A percentile compares a stretch with the other conserved stretches of the same genome.
Evolutionary conservation across 2,888 invertebrate genomes (phyloP).

Genomic region (Choreutis nemorana): DNA sequence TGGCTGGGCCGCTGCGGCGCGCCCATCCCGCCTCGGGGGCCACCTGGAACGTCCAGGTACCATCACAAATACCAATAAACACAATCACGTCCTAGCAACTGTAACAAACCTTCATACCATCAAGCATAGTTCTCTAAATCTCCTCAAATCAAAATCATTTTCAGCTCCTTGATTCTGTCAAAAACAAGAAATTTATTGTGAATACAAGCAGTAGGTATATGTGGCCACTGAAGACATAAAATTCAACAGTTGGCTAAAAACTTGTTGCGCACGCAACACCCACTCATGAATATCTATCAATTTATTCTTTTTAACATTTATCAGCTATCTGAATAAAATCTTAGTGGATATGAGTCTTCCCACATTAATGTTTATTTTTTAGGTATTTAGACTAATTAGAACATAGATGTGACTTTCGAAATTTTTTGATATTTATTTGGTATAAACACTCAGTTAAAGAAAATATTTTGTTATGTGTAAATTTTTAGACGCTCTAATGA

Average conservation of each 20-base stretch:
- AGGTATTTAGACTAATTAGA: no score
- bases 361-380: no score
- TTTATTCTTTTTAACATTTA: no score
- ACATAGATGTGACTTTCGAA: no score
- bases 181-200: conserved; percentile 1
- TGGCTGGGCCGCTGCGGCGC: conserved; percentile 69
- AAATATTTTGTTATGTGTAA: no score
- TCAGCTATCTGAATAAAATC: no score
- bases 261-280: conserved; percentile 53
- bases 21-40: conserved; percentile 83
- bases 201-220: background rate
- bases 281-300: conserved; percentile 36
- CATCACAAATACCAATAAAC: conserved; percentile 5
- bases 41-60: conserved; percentile 83
- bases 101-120: background rate
- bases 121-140: background rate
- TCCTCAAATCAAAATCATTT: background rate
- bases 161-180: conserved; percentile 1
- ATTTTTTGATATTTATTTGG: no score
- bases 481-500: no score
- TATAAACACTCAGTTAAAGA: no score
- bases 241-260: conserved; percentile 56
- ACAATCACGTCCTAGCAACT: background rate
- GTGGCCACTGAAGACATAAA: conserved; percentile 5
- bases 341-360: no score